Conservation (phyloP, 2,888 invertebrate genomes). For the Mythimna loreyi region DNA sequence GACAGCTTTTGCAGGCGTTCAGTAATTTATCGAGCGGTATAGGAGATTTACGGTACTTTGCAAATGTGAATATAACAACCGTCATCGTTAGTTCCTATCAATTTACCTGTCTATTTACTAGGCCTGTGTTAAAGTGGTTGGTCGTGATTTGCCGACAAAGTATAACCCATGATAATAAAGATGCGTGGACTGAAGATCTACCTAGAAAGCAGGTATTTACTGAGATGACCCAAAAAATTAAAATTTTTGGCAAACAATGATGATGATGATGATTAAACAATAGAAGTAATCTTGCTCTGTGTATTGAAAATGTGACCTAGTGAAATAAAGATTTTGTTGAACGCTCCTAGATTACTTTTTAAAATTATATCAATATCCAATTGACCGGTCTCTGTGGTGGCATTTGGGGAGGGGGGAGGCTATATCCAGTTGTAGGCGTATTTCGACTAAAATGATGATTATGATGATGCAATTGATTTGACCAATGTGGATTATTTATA, state of each 20-base stretch:
- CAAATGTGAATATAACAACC: constrained; percentile 58
- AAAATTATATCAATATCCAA: not conserved
- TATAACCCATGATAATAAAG: not conserved
- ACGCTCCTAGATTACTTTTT: not conserved
- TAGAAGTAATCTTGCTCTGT: not conserved
- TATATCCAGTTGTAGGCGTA: no score
- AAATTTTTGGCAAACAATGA: not conserved
- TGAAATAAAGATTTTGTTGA: not conserved
- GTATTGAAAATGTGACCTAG: not conserved
- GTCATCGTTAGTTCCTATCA: constrained; percentile 35
- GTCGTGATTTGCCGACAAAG: not conserved
- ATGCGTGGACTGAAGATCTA: not conserved
- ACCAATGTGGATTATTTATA: not conserved
- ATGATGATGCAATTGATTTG: no score
- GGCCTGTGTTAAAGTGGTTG: not conserved
- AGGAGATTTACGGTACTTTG: constrained; percentile 46
- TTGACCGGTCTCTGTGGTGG: no score
- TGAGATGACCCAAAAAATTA: no score
- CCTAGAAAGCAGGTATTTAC: not conserved
- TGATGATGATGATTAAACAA: not conserved
- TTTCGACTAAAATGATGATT: no score
- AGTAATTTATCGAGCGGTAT: constrained; percentile 48
- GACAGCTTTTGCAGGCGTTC: constrained; percentile 25
- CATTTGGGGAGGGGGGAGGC: no score
- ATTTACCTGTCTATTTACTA: constrained; percentile 24